Conservation (phyloP, 2,888 invertebrate species). For the Nasonovia ribisnigri region DNA sequence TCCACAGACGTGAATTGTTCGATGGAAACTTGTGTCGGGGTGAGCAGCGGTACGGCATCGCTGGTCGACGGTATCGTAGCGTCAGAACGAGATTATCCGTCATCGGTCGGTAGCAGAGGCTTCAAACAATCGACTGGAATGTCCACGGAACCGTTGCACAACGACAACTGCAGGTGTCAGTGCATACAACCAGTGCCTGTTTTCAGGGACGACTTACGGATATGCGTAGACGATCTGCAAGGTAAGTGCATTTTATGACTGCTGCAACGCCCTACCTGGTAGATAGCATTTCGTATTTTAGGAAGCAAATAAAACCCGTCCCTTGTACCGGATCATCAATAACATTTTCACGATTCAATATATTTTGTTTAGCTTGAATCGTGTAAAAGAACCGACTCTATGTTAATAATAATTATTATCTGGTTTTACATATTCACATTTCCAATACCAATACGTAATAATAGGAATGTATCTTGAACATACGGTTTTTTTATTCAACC, state of each 20-base stretch:
- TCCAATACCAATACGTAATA: neutral
- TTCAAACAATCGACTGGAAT: conserved; percentile 69
- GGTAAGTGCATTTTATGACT: conserved; percentile 74
- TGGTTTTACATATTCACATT: neutral
- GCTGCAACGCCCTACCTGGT: neutral
- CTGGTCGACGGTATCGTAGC: neutral
- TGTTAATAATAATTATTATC: neutral
- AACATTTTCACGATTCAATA: neutral
- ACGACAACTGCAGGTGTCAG: conserved; percentile 78
- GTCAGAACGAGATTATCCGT: conserved; percentile 71
- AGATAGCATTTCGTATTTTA: neutral
- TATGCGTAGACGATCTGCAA: conserved; percentile 88
- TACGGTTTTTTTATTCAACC: neutral
- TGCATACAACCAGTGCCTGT: conserved; percentile 83
- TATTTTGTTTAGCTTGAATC: neutral
- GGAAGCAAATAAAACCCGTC: neutral
- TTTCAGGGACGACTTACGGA: conserved; percentile 86
- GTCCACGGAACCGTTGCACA: neutral
- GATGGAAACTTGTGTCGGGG: conserved; percentile 77
- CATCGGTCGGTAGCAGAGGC: conserved; percentile 67
- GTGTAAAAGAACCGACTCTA: neutral
- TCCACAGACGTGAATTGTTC: conserved; percentile 74
- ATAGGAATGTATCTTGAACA: neutral
- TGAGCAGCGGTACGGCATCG: conserved; percentile 77
- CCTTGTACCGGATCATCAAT: neutral